Evolutionary conservation across 2,113 vertebrate genomes (phyloP), one percentile per base, ranked within the genome.

Genomic region (Eretmochelys imbricata): DNA sequence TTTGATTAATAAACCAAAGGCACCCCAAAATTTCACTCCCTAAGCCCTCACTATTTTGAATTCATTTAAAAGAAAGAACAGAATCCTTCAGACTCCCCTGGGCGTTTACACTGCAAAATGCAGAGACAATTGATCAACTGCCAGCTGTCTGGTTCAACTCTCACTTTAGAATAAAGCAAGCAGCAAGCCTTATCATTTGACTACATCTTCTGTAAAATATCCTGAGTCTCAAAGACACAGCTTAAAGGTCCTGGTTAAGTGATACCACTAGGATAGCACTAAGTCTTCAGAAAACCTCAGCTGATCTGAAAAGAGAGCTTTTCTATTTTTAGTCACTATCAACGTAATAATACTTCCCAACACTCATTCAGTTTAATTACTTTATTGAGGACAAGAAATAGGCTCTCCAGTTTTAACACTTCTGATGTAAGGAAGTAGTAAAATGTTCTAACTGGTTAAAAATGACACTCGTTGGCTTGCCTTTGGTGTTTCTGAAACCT

Each of bases 361-460:
- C 20, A 59, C 93, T 96, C 97, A 81, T 79, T 96, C 93, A 29
- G 90, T 85, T 96, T 95, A 95, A 98, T 98, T 93, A 92, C 96
- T 98, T 98, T 97, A 98, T 80, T 95, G 98, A 93, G 97, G 97
- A 92, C 27, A 84, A 93, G 96, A 87, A 97, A 75, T 3, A 25
- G 93, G 75, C 96, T 87, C 95, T 96, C 96, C 62, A 82, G 88
- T 82, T 90, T 20, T 51, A 90, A 93, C 48, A 69, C 97, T 94
- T 97, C 9, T 96, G 97, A 97, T 93, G 96, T 95, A 85, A 92
- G 98, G 98, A 98, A 98, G 98, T 84, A 95, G 98, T 97, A 98
- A 98, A 98, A 97, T 81, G 76, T 93, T 96, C 96, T 89, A 87
- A 94, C 78, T 49, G 80, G 96, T 94, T 94, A 95, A 91, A 98